Conservation (phyloP, 2,797 vertebrate species). For the Threskiornis aethiopicus region DNA sequence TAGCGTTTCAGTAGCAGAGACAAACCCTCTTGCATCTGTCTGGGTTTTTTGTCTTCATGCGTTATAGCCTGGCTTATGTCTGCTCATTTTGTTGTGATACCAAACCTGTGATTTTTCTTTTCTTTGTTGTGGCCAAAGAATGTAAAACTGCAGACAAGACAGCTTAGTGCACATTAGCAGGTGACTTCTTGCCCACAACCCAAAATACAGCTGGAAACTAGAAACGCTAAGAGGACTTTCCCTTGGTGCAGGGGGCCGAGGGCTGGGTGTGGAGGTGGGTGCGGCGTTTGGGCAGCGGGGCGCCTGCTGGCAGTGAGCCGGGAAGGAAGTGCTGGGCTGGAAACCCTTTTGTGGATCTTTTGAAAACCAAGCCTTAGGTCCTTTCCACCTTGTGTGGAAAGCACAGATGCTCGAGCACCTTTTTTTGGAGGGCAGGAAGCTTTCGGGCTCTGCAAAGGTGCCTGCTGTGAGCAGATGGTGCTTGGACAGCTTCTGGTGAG, state of each 20-base stretch:
- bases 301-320: background rate
- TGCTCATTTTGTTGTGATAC: background rate
- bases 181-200: background rate
- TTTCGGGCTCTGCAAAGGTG: background rate
- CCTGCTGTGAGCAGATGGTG: background rate
- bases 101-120: background rate
- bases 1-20: background rate
- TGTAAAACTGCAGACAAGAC: background rate
- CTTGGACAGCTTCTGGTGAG: background rate
- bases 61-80: background rate
- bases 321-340: background rate
- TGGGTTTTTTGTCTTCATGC: background rate
- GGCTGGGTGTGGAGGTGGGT: rapidly evolving
- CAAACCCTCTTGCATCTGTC: background rate
- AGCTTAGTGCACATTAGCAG: background rate
- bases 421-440: background rate
- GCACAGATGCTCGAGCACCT: background rate
- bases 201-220: background rate
- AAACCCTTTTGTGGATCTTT: background rate
- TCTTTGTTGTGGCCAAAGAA: background rate
- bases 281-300: rapidly evolving
- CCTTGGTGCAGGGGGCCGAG: background rate
- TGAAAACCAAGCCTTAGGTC: background rate
- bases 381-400: background rate
- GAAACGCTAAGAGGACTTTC: background rate